These are phyloP conservation scores for Neoascia interrupta DNA, from an alignment of 2,888 invertebrate species.

Conservation along the genomic window DNA sequence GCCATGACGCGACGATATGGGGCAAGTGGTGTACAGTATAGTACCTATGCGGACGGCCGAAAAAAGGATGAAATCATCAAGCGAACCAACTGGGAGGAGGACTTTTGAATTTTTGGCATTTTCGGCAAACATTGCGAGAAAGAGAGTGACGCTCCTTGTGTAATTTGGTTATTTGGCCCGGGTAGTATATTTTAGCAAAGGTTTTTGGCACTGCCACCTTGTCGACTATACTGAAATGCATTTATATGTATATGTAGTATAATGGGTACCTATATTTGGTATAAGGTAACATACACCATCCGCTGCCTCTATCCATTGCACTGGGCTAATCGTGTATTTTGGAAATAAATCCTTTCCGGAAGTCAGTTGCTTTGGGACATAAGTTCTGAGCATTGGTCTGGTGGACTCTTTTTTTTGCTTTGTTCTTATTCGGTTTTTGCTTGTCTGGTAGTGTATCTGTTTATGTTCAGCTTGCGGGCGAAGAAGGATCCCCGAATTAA, in stretches of 20 bases:
- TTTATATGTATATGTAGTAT: no score
- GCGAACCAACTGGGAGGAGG: slow-evolving; percentile 21
- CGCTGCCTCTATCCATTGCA: slow-evolving; percentile 6
- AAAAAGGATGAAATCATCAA: slow-evolving; percentile 53
- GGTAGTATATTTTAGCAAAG: slow-evolving; percentile 35
- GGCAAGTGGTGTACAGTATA: no score
- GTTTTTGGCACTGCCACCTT: slow-evolving; percentile 40
- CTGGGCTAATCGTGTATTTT: slow-evolving; percentile 66
- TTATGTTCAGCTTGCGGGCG: slow-evolving; percentile 8
- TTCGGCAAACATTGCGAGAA: slow-evolving; percentile 42
- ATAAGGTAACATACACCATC: no score
- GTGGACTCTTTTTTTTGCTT: slow-evolving; percentile 5
- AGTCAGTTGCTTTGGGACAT: slow-evolving; percentile 67
- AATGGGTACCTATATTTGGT: no score
- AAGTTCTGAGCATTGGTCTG: slow-evolving; percentile 67
- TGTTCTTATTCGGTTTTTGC: slow-evolving; percentile 8
- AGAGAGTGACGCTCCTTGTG: slow-evolving; percentile 9
- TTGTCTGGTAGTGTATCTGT: slow-evolving; percentile 5
- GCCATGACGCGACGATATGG: slow-evolving; percentile 4
- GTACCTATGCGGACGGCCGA: no score
- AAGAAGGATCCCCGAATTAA: slow-evolving; percentile 24
- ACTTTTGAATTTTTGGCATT: slow-evolving; percentile 66
- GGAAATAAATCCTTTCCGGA: slow-evolving; percentile 69
- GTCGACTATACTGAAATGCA: no score
- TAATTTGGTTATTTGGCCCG: slow-evolving; percentile 48